These are phyloP conservation scores for Andrena flavipes DNA, from an alignment of 2,888 invertebrate genomes.

Conservation along the genomic window DNA sequence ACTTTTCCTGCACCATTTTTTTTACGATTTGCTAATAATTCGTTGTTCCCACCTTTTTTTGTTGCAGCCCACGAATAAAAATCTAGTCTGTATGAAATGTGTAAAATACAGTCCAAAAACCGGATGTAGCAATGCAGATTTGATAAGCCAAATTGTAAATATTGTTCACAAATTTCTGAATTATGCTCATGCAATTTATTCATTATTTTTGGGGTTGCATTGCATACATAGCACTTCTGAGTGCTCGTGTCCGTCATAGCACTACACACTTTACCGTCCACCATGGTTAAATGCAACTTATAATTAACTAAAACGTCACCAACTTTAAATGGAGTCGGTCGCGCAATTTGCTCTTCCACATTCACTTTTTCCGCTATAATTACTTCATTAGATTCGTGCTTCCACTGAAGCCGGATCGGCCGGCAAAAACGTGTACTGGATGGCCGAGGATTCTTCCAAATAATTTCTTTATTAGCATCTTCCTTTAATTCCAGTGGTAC, in stretches of 20 bases:
- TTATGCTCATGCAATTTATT: neutral
- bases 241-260: constrained; percentile 11
- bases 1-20: no score
- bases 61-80: no score
- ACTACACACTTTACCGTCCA: constrained; percentile 35
- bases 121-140: neutral
- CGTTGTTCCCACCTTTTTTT: no score
- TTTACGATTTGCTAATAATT: no score
- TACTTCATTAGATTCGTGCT: no score
- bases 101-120: no score
- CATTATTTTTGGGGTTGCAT: neutral
- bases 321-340: neutral
- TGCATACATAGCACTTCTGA: constrained; percentile 25
- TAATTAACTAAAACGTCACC: constrained; percentile 2
- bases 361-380: constrained; percentile 17
- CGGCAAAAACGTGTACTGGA: no score
- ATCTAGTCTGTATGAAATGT: no score
- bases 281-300: constrained; percentile 20
- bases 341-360: neutral
- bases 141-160: neutral
- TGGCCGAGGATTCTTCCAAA: no score
- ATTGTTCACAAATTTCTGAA: neutral
- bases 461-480: no score
- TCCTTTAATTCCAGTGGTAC: no score
- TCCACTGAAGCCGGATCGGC: no score